These are phyloP conservation scores for Drosophila kanapiae DNA, from an alignment of 1,140 invertebrate genomes.

Conservation along the genomic window DNA sequence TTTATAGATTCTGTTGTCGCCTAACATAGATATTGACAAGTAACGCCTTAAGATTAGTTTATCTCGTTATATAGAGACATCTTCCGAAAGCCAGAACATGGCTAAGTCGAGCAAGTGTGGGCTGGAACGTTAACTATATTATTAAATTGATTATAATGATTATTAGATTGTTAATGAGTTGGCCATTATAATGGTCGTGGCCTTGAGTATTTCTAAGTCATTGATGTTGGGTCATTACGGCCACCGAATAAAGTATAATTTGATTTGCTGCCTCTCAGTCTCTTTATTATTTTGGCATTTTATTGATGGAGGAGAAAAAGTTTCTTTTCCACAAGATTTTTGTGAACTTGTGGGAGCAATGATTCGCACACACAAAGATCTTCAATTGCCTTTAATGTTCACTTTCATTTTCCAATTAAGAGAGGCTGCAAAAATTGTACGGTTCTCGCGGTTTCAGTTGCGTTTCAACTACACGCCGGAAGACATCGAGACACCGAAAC, in stretches of 20 bases:
- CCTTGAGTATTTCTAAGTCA: slow-evolving; percentile 25
- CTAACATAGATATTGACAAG: slow-evolving; percentile 51
- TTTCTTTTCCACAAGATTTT: slow-evolving; percentile 13
- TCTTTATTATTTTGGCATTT: background rate
- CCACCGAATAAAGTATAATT: slow-evolving; percentile 51
- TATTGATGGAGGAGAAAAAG: slow-evolving; percentile 45
- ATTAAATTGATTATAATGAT: slow-evolving; percentile 10
- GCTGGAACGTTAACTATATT: background rate
- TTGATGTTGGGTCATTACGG: slow-evolving; percentile 23
- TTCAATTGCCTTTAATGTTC: slow-evolving; percentile 57
- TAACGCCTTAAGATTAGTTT: slow-evolving; percentile 45
- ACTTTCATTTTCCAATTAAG: slow-evolving; percentile 70
- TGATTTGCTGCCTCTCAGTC: slow-evolving; percentile 18
- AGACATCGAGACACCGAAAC: slow-evolving; percentile 12
- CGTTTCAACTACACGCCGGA: slow-evolving; percentile 47
- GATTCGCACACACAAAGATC: slow-evolving; percentile 38
- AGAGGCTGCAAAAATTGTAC: slow-evolving; percentile 33
- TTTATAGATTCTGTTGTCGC: slow-evolving; percentile 43
- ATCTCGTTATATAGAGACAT: slow-evolving; percentile 24
- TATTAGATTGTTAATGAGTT: slow-evolving; percentile 27
- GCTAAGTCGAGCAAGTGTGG: slow-evolving; percentile 7
- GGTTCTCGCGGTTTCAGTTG: slow-evolving; percentile 58
- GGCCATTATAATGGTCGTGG: slow-evolving; percentile 15
- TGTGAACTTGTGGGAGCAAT: slow-evolving; percentile 18
- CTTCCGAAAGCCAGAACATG: slow-evolving; percentile 12